Evolutionary conservation across 1,140 invertebrate genomes (phyloP).

Genomic region (Papilio glaucus): DNA sequence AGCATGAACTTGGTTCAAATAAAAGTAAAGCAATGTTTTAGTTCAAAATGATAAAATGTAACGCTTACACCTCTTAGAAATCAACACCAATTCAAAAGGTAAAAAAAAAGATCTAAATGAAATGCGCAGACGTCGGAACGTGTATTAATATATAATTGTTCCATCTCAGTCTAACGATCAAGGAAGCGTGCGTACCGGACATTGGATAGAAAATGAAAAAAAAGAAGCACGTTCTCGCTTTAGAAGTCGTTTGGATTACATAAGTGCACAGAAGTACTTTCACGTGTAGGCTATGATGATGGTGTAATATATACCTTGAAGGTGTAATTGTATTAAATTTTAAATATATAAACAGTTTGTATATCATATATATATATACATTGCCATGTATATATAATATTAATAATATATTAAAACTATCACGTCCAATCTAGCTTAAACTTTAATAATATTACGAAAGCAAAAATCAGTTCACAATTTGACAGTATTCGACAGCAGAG

Average conservation of each 20-base stretch:
- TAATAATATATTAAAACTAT: no score
- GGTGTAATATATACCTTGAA: constrained; percentile 1
- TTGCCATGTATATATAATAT: no score
- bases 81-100: constrained; percentile 11
- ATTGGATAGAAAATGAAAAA: constrained; percentile 44
- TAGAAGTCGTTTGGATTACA: constrained; percentile 40
- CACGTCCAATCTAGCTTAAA: no score
- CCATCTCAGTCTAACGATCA: constrained; percentile 41
- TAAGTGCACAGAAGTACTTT: constrained; percentile 43
- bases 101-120: constrained; percentile 21
- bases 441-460: no score
- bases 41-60: background rate
- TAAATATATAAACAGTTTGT: no score
- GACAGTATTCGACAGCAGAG: no score
- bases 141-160: constrained; percentile 34
- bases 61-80: constrained; percentile 25
- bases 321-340: background rate
- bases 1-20: no score
- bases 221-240: constrained; percentile 42
- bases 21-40: background rate
- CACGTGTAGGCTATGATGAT: constrained; percentile 37
- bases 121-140: constrained; percentile 14
- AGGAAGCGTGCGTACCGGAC: constrained; percentile 44
- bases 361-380: no score
- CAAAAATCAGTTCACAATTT: no score